These are phyloP conservation scores for Hyles lineata DNA, from an alignment of 2,888 invertebrate species.

Conservation along the genomic window DNA sequence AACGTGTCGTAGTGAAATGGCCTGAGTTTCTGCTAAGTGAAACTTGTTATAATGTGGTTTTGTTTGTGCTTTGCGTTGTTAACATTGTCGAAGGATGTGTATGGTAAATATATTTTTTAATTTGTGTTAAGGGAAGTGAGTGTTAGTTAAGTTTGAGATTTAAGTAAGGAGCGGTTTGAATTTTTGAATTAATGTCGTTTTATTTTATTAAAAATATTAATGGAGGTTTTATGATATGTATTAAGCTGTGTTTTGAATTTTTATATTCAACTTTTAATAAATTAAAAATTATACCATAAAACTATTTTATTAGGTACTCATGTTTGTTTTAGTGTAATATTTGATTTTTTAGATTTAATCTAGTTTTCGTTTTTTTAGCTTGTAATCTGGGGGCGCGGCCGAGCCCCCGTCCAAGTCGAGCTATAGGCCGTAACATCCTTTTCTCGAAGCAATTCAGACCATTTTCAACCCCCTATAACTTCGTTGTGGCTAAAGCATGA, in stretches of 20 bases:
- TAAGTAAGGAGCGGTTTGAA: neutral
- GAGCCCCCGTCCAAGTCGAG: no score
- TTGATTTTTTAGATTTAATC: no score
- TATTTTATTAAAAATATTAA: no score
- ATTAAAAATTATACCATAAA: no score
- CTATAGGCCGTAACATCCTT: no score
- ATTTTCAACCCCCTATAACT: no score
- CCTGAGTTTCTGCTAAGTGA: slow-evolving; percentile 5
- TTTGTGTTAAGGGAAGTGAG: neutral
- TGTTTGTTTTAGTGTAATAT: neutral
- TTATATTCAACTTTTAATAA: neutral
- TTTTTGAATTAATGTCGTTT: no score
- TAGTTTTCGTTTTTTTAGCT: no score
- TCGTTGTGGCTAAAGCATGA: no score
- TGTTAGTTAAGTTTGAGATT: neutral
- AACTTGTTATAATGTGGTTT: slow-evolving; percentile 52
- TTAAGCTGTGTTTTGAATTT: neutral
- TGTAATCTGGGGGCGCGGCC: no score
- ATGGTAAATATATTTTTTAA: slow-evolving; percentile 47
- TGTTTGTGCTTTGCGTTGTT: slow-evolving; percentile 47
- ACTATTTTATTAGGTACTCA: neutral
- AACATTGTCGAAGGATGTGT: slow-evolving; percentile 48
- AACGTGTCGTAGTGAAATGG: slow-evolving; percentile 42
- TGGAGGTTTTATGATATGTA: neutral
- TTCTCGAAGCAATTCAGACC: no score